These are phyloP conservation scores for Aricia agestis DNA, from an alignment of 1,140 invertebrate species.

Conservation along the genomic window DNA sequence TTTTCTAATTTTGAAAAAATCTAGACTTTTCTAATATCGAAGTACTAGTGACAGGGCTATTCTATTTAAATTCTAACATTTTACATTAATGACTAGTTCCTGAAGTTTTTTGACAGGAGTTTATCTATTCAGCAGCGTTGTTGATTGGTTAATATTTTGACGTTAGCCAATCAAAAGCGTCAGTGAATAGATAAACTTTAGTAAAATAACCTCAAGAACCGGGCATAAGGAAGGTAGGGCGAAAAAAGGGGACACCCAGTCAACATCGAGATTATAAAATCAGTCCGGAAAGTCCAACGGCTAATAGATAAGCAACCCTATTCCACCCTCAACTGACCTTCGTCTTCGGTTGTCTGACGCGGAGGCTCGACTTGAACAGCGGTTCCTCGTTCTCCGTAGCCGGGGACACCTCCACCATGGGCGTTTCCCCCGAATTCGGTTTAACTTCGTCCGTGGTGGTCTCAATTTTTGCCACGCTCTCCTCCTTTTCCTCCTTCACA, in stretches of 20 bases:
- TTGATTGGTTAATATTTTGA: too few species aligned
- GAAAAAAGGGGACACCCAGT: not conserved
- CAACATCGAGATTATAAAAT: conserved; percentile 27
- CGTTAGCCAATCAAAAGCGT: too few species aligned
- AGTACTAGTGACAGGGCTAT: not conserved
- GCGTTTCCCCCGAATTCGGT: conserved; percentile 47
- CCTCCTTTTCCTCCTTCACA: conserved; percentile 53
- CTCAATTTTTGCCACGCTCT: conserved; percentile 64
- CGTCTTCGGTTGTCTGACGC: conserved; percentile 52
- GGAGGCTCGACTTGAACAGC: conserved; percentile 72
- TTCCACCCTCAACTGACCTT: conserved; percentile 65
- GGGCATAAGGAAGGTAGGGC: not conserved
- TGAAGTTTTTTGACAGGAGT: too few species aligned
- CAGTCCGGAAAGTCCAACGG: conserved; percentile 7
- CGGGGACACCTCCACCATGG: conserved; percentile 28
- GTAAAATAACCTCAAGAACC: too few species aligned
- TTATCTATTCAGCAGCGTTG: too few species aligned
- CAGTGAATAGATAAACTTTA: too few species aligned
- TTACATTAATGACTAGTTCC: too few species aligned
- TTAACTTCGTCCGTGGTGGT: conserved; percentile 65
- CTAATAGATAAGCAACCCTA: conserved; percentile 31
- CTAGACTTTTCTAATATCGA: not conserved
- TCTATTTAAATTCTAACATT: too few species aligned
- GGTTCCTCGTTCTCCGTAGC: conserved; percentile 63
- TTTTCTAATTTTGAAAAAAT: not conserved